Base-by-base conservation (phyloP, 1,140 invertebrate genomes). In the Penaeus chinensis region DNA sequence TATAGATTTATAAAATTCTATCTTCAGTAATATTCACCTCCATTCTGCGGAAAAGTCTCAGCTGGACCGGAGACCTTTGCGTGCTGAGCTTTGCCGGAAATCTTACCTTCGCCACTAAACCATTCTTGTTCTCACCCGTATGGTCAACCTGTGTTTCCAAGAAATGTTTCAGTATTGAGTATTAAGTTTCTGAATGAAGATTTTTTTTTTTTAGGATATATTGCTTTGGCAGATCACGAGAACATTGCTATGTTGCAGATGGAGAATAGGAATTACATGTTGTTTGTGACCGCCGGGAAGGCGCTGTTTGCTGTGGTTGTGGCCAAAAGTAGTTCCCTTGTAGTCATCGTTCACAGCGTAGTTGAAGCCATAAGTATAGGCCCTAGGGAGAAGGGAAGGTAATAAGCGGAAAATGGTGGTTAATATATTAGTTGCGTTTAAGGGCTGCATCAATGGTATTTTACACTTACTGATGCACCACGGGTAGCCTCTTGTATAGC, bases 61-160 rank as follows among this genome's bases (percentile, higher is more conserved):
- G 84, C 27, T 3, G 84, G 61, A 24, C 61, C 74, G 18, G 77
- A 85, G 27, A 63, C 47, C 74, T 79, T 60, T 27, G 84, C 74
- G 74, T 85, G 79, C 60, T 82, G 85, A 13, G 85, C 85, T 54
- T 87, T 62, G 7, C 85, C 85, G 27, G 78, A 87, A 66, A 87
- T 16, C 66, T 65, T 1, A 87, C 85, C 27, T 87, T 78, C 32
- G 85, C 85, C 78, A 76, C 65, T 47, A 76, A 87, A 27, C 85
- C 85, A 20, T 87, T 87, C 79, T 87, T 61, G 66, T 87, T 79
- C 66, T 87, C 85, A 13, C 79, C 85, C 66, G 27, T 66, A 79
- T 87, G 82, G 20, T 74, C 79, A 20, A 87, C 79, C 85, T 87
- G 79, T 54, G 27, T 13, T n/a, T 22, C 11, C 20, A 32, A 63